phyloP scores from a whole-genome alignment of 1,140 invertebrate species.

The Diachasmimorpha longicaudata region DNA sequence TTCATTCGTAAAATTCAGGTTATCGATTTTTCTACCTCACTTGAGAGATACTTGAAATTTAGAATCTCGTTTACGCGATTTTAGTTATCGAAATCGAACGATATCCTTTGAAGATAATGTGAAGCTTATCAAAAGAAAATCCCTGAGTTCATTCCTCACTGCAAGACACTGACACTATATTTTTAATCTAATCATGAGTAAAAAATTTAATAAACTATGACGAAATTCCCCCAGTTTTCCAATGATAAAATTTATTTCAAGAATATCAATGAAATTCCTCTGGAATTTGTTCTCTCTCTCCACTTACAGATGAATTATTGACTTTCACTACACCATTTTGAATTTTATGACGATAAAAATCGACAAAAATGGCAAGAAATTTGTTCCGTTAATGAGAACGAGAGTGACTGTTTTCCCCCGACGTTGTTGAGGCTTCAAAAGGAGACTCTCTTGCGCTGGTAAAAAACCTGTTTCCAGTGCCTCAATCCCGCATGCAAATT shows the following conservation, averaged over 20 bases:
- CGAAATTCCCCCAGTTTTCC: no score
- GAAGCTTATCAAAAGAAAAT: no score
- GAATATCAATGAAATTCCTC: not conserved
- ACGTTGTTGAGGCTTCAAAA: not conserved
- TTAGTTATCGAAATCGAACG: no score
- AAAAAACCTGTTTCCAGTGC: not conserved
- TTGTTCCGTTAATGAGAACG: not conserved
- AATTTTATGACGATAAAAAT: not conserved
- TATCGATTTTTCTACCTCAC: slow-evolving; percentile 5
- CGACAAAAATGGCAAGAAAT: not conserved
- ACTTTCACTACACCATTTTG: not conserved
- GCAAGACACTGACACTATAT: no score
- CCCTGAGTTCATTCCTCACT: no score
- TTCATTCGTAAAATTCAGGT: slow-evolving; percentile 20
- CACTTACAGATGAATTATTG: not conserved
- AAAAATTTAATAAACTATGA: no score
- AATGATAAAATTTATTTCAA: no score
- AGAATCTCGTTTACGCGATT: no score
- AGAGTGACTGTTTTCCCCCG: not conserved
- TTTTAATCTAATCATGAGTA: no score
- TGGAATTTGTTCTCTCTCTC: not conserved
- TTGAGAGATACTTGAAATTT: no score
- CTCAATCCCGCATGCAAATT: slow-evolving; percentile 1
- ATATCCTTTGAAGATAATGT: no score
- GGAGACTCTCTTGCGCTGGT: not conserved